A percentile compares a stretch with the other conserved stretches of the same genome.
phyloP scores from a whole-genome alignment of 2,888 invertebrate species.

The Leucoptera coffeella region DNA sequence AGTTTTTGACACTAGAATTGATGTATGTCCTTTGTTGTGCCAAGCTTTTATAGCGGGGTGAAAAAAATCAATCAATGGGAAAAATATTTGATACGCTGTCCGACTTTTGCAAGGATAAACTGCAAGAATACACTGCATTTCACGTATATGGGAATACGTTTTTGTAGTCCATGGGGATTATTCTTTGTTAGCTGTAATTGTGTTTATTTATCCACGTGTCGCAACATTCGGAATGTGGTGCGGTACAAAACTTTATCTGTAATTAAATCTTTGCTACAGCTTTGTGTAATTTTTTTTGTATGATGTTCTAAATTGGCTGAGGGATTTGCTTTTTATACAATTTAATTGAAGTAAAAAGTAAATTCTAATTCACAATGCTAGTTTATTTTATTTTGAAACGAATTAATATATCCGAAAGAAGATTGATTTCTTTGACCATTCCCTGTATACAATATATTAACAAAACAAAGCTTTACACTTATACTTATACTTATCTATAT shows the following conservation, averaged over 20 bases:
- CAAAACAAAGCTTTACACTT: too few relatives aligned
- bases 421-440: too few relatives aligned
- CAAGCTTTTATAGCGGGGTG: conserved; percentile 30
- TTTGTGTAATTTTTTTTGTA: too few relatives aligned
- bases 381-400: too few relatives aligned
- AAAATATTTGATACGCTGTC: conserved; percentile 29
- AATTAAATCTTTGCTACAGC: conserved; percentile 49
- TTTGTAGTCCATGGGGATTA: conserved; percentile 42
- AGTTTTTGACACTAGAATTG: conserved; percentile 53
- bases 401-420: too few relatives aligned
- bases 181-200: conserved; percentile 41
- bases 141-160: conserved; percentile 22
- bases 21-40: conserved; percentile 42
- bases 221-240: conserved; percentile 38
- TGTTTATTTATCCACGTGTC: conserved; percentile 52
- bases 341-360: too few relatives aligned
- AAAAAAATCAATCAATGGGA: conserved; percentile 30
- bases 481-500: too few relatives aligned
- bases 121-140: conserved; percentile 19
- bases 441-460: too few relatives aligned
- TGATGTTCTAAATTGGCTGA: too few relatives aligned
- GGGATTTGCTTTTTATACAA: too few relatives aligned
- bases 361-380: too few relatives aligned
- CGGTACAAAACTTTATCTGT: conserved; percentile 45
- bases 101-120: conserved; percentile 29